These are phyloP conservation scores for Chionoecetes opilio DNA, from an alignment of 1,140 invertebrate genomes.

Conservation along the genomic window DNA sequence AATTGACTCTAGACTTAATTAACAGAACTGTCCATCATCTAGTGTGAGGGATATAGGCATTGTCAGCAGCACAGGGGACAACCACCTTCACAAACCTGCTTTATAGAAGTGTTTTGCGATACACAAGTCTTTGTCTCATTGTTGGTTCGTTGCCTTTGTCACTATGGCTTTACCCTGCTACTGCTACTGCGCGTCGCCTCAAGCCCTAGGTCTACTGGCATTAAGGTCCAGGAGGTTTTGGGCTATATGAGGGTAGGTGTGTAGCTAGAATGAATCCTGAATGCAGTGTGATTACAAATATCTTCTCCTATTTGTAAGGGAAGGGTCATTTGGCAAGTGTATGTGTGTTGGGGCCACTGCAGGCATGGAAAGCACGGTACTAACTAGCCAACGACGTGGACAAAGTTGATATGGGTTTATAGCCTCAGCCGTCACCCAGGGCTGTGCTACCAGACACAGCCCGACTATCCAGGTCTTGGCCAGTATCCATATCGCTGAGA, in stretches of 20 bases:
- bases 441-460: background rate
- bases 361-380: background rate
- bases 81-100: background rate
- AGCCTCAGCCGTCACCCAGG: constrained; percentile 7
- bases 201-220: background rate
- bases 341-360: background rate
- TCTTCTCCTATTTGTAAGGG: too few species aligned
- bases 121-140: constrained; percentile 61
- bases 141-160: constrained; percentile 57
- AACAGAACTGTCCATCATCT: background rate
- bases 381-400: constrained; percentile 66
- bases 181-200: background rate
- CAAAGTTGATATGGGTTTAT: constrained; percentile 55
- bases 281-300: too few species aligned
- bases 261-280: too few species aligned
- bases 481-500: background rate
- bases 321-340: too few species aligned
- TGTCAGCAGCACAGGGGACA: background rate
- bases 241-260: too few species aligned
- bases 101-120: constrained; percentile 40
- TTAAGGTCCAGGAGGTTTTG: too few species aligned
- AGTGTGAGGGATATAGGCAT: background rate
- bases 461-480: background rate
- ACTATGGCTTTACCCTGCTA: background rate
- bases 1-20: background rate